Conservation (phyloP, 2,113 vertebrate species). For the Suncus etruscus region DNA sequence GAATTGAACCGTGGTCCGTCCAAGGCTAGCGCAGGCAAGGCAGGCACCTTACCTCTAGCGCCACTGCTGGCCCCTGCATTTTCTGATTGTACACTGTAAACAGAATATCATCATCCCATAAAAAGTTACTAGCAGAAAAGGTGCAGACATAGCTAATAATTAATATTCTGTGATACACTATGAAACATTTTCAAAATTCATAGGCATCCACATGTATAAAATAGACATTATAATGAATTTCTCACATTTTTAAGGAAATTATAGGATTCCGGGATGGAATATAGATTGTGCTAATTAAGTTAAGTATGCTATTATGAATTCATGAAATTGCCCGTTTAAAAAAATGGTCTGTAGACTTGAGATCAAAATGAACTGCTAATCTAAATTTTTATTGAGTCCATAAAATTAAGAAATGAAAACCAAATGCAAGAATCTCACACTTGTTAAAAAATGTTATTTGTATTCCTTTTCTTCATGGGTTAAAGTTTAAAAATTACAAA, state of each 20-base stretch:
- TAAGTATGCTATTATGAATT: neutral
- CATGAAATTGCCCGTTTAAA: neutral
- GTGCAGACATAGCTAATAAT: neutral
- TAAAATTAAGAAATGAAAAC: neutral
- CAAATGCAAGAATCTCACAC: neutral
- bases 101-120: neutral
- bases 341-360: too few species aligned
- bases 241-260: neutral
- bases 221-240: neutral
- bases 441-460: neutral
- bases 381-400: neutral
- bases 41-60: too few species aligned
- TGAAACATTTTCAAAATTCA: neutral
- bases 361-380: neutral
- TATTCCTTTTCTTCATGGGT: neutral
- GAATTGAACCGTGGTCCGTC: too few species aligned
- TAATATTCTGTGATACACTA: neutral
- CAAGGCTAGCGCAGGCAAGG: too few species aligned
- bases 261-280: neutral
- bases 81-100: neutral
- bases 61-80: too few species aligned
- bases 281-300: neutral
- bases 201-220: neutral
- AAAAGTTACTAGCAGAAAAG: neutral
- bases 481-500: neutral